Conservation (phyloP, 2,113 vertebrate genomes). For the Gavia stellata region DNA sequence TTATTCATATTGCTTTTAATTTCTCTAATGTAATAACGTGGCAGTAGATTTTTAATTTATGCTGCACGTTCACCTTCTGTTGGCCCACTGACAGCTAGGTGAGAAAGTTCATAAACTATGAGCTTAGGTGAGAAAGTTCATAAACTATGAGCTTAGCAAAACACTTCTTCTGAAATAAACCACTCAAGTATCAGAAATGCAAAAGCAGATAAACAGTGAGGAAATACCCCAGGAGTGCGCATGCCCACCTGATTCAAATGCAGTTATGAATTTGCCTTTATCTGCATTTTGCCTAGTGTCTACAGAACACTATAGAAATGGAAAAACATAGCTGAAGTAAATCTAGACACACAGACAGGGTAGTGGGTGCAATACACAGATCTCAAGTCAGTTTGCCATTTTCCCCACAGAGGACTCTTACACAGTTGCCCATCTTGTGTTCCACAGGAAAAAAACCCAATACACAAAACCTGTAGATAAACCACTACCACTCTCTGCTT, state of each 20-base stretch:
- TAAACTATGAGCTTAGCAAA: background rate
- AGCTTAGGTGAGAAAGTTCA: background rate
- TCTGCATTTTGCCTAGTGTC: background rate
- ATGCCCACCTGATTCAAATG: background rate
- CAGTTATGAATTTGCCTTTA: background rate
- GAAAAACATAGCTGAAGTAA: background rate
- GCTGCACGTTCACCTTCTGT: background rate
- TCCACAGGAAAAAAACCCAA: background rate
- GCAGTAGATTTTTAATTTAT: background rate
- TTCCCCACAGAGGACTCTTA: background rate
- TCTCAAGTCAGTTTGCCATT: background rate
- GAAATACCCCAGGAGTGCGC: background rate
- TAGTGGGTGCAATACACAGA: background rate
- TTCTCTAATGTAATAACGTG: background rate
- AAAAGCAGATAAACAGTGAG: background rate
- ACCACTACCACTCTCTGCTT: background rate
- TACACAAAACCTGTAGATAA: background rate
- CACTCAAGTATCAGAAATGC: background rate
- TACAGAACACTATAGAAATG: background rate
- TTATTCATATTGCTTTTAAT: background rate
- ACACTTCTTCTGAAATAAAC: background rate
- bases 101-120: background rate
- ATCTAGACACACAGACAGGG: accelerated
- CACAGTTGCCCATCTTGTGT: background rate
- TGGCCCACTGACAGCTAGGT: background rate